Evolutionary conservation across 2,797 vertebrate species (phyloP).

Genomic region (Eulemur albifrons): DNA sequence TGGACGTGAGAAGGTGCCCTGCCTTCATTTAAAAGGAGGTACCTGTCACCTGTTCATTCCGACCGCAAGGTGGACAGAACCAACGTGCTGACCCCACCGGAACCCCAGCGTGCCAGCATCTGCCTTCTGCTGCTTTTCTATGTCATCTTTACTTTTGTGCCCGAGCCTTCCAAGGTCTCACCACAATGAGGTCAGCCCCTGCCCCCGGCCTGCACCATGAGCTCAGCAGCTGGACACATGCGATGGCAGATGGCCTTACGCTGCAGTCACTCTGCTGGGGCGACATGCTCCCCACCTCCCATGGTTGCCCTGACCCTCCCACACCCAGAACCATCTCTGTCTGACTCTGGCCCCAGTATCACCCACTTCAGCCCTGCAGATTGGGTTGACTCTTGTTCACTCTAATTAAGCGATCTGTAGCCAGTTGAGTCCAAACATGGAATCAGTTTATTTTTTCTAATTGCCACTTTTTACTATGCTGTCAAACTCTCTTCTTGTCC

Average conservation of each 20-base stretch:
- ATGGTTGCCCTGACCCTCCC: neutral
- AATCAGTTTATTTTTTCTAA: neutral
- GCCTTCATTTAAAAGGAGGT: neutral
- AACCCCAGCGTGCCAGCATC: rapidly evolving
- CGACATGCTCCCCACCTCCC: rapidly evolving
- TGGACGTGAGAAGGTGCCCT: neutral
- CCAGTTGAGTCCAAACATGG: neutral
- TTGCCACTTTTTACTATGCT: neutral
- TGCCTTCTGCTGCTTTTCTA: neutral
- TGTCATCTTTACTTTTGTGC: neutral
- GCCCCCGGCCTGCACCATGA: neutral
- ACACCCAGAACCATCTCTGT: neutral
- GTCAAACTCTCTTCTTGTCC: neutral
- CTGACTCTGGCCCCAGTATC: neutral
- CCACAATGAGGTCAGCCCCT: neutral
- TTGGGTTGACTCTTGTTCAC: neutral
- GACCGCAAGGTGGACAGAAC: rapidly evolving
- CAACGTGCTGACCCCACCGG: neutral
- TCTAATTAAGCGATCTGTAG: neutral
- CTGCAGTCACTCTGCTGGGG: too few relatives aligned
- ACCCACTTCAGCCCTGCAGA: neutral
- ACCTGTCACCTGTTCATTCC: neutral
- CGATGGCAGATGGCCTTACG: neutral
- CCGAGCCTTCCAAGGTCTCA: neutral
- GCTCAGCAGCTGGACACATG: neutral